Conservation (phyloP, 2,113 vertebrate genomes). For the Myotis yumanensis region DNA sequence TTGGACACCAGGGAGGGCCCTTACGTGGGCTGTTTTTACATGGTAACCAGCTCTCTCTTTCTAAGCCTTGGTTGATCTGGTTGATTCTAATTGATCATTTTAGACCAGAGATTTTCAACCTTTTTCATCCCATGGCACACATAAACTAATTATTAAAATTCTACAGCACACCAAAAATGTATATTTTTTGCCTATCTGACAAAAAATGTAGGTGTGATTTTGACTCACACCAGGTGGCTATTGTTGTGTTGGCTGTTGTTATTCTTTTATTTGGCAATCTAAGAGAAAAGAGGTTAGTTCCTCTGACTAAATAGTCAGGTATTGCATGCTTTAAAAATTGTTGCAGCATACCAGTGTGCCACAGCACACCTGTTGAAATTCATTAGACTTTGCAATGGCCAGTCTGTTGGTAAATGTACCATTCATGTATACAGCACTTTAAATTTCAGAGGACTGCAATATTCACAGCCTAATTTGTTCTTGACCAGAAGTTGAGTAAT, state of each 20-base stretch:
- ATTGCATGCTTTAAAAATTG: background rate
- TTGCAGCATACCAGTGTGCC: background rate
- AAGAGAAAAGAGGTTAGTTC: background rate
- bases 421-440: background rate
- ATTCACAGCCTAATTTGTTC: background rate
- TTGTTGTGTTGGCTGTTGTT: too few relatives aligned
- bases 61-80: background rate
- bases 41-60: conserved; percentile 24
- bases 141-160: background rate
- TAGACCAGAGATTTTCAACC: background rate
- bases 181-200: too few relatives aligned
- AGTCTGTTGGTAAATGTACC: background rate
- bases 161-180: background rate
- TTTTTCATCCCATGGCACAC: background rate
- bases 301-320: background rate
- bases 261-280: background rate
- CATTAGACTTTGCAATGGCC: background rate
- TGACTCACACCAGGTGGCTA: background rate
- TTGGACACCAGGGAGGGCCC: conserved; percentile 25
- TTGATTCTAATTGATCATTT: background rate
- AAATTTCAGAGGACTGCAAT: background rate
- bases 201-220: background rate
- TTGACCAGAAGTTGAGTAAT: background rate
- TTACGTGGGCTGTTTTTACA: background rate
- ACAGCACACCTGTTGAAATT: background rate